Evolutionary conservation across 2,797 vertebrate genomes (phyloP).

Genomic region (Pseudochromis fuscus): DNA sequence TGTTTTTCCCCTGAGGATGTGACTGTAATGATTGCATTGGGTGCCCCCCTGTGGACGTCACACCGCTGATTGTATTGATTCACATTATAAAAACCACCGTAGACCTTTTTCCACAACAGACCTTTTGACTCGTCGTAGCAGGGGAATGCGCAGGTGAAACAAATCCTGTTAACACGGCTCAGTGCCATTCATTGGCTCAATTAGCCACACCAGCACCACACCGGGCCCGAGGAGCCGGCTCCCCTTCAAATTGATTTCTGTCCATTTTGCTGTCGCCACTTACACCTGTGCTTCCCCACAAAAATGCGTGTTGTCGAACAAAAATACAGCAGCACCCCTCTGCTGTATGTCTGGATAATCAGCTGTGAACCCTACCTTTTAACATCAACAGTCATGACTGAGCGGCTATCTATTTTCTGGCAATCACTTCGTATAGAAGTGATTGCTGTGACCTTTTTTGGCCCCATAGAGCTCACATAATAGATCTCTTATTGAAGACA

Average conservation of each 20-base stretch:
- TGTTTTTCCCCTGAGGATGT: neutral
- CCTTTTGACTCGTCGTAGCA: neutral
- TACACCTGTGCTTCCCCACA: neutral
- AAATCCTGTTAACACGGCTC: neutral
- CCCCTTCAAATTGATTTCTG: no score
- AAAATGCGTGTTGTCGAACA: no score
- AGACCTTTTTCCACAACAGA: neutral
- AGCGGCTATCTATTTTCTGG: constrained; percentile 63
- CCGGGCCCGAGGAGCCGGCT: no score
- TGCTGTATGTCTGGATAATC: no score
- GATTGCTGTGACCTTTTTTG: constrained; percentile 82
- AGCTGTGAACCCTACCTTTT: constrained; percentile 10
- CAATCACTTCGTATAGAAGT: constrained; percentile 56
- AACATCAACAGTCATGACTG: constrained; percentile 34
- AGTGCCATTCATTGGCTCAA: no score
- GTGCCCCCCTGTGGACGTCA: neutral
- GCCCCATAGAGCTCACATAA: constrained; percentile 75
- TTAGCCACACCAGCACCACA: no score
- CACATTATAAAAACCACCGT: neutral
- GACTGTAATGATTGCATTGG: neutral
- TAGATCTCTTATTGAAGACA: constrained; percentile 76
- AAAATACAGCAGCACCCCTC: no score
- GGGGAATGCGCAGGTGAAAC: neutral
- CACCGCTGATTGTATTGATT: constrained; percentile 24
- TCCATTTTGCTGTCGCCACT: neutral